Evolutionary conservation across 2,888 invertebrate species (phyloP), one percentile per base, ranked within the genome.

Genomic region (Amblyteles armatorius): DNA sequence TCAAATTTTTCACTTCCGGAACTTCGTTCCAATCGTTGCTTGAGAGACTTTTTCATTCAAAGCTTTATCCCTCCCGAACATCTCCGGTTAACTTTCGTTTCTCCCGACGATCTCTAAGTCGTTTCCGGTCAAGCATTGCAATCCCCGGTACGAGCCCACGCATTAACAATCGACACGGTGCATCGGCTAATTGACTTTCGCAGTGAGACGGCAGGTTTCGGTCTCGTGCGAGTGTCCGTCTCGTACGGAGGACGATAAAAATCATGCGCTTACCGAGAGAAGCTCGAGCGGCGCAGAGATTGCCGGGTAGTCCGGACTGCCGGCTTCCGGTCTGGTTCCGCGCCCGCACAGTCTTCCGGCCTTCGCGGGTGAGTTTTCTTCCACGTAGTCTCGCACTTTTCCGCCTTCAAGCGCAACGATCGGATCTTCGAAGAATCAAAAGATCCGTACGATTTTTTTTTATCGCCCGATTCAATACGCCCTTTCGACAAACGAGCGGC

Each of bases 101-200:
- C 65, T 76, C 69, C 76, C 71, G 44, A 36, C 9, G 52, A 79
- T 65, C 55, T 55, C 44, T 9, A 9, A 1, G 40, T 50, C 26
- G 55, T 44, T 79, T 83, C 83, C 83, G 83, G 79, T 76, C 9
- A 57, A n/a, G 16, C 44, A 4, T n/a, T 60, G 77, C 65, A 78
- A 67, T 82, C 55, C 19, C 52, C 26, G 33, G 13, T 44, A 40
- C 22, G n/a, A 48, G 29, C n/a, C 44, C 76, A 29, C 22, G 63
- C 52, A 55, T 76, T 74, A 79, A 57, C 69, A 72, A 83, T 79
- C 67, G 72, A 67, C 80, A 77, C 48, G 76, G 44, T 40, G 63
- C 65, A 26, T 77, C 55, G 76, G 77, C 72, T 84, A 84, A 84
- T 84, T 80, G 77, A 84, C 83, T 84, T 80, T 77, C 65, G 71